Conservation (phyloP, 2,797 vertebrate genomes). For the Cossypha dichroa region DNA sequence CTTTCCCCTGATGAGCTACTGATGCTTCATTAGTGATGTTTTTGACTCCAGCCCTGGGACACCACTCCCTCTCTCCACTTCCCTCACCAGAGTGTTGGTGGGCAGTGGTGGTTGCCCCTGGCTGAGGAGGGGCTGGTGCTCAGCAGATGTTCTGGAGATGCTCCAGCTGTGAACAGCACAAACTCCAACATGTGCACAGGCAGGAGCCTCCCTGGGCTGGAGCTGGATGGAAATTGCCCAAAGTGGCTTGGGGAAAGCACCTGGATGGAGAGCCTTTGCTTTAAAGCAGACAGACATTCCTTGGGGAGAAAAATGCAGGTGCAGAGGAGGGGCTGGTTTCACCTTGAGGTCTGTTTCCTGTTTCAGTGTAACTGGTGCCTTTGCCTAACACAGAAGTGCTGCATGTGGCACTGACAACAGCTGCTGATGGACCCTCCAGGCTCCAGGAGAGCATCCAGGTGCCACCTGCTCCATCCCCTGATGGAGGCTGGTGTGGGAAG, state of each 20-base stretch:
- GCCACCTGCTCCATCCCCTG: not conserved
- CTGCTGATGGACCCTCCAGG: not conserved
- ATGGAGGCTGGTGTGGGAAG: not conserved
- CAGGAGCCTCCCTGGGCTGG: not conserved
- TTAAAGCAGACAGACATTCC: not conserved
- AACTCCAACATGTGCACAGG: not conserved
- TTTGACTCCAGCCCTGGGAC: not conserved
- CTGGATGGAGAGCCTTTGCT: not conserved
- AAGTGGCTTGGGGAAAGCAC: not conserved
- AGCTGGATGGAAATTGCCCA: not conserved
- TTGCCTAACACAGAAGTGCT: not conserved
- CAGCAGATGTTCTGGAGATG: not conserved
- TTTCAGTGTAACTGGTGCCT: not conserved
- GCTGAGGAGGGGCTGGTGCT: not conserved
- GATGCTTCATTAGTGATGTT: not conserved
- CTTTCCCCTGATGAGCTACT: constrained; percentile 48
- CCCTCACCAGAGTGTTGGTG: not conserved
- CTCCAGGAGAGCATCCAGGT: not conserved
- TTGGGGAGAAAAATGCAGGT: not conserved
- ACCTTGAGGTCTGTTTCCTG: not conserved
- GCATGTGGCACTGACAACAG: not conserved
- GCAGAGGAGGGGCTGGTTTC: not conserved
- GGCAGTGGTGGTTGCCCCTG: not conserved
- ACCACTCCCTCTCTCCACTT: not conserved
- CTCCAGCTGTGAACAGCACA: not conserved